Percentiles rank a stretch among this genome's conserved stretches.
Evolutionary conservation across 2,888 invertebrate species (phyloP).

Genomic region (Tetragonisca angustula): DNA sequence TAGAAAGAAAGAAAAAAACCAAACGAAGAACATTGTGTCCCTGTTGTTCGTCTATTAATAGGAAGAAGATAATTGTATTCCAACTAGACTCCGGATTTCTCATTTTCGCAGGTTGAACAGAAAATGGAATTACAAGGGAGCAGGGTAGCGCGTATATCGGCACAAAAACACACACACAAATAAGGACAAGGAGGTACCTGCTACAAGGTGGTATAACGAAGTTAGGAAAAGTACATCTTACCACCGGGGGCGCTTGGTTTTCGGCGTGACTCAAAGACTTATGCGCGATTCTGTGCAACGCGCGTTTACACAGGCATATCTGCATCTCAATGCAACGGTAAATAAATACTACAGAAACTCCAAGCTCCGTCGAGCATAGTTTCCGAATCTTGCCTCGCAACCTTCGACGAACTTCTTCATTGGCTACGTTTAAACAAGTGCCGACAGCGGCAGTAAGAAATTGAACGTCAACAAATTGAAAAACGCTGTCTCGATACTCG

Average conservation of each 20-base stretch:
- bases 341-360: slow-evolving; percentile 51
- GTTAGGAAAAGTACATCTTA: slow-evolving; percentile 62
- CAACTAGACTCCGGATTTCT: slow-evolving; percentile 10
- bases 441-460: too few species aligned
- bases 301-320: slow-evolving; percentile 58
- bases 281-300: slow-evolving; percentile 16
- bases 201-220: slow-evolving; percentile 52
- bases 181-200: slow-evolving; percentile 34
- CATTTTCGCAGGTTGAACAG: slow-evolving; percentile 23
- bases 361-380: slow-evolving; percentile 18
- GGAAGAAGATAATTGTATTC: neutral
- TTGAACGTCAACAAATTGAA: neutral
- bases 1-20: neutral
- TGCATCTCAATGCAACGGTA: slow-evolving; percentile 50
- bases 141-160: slow-evolving; percentile 28
- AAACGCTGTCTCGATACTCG: neutral
- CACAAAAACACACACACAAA: slow-evolving; percentile 52
- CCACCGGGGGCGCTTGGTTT: slow-evolving; percentile 39
- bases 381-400: slow-evolving; percentile 17
- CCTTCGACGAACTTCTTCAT: slow-evolving; percentile 15
- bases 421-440: slow-evolving; percentile 2
- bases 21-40: neutral
- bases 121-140: slow-evolving; percentile 5
- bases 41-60: slow-evolving; percentile 13
- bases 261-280: slow-evolving; percentile 49